Evolutionary conservation across 2,797 vertebrate genomes (phyloP).

Genomic region (Gastrophryne carolinensis): DNA sequence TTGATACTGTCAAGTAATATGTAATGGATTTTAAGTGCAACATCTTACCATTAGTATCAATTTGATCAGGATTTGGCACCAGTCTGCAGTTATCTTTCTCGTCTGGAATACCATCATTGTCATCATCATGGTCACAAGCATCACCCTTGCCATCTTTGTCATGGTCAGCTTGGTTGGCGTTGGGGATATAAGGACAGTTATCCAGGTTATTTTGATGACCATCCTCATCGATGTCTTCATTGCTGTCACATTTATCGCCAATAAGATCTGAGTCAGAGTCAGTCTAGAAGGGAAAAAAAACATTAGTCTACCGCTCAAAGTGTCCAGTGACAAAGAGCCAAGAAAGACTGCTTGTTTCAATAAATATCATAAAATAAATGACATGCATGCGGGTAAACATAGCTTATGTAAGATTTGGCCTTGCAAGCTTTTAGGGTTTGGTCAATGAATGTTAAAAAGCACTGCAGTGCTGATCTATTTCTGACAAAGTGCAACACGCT

Average conservation of each 20-base stretch:
- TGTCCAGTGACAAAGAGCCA: not conserved
- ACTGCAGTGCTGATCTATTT: slow-evolving; percentile 3
- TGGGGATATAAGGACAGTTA: slow-evolving; percentile 96
- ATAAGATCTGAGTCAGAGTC: slow-evolving; percentile 93
- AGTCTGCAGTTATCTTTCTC: slow-evolving; percentile 95
- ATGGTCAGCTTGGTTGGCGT: slow-evolving; percentile 96
- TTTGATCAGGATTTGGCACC: slow-evolving; percentile 89
- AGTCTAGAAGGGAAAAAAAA: slow-evolving; percentile 65
- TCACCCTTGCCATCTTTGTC: slow-evolving; percentile 98
- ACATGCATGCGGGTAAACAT: not conserved
- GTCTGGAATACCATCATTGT: slow-evolving; percentile 94
- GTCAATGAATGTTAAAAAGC: not conserved
- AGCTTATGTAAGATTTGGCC: not conserved
- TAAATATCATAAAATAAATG: not conserved
- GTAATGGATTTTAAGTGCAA: too few species aligned
- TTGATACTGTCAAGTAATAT: too few species aligned
- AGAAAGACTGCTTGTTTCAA: not conserved
- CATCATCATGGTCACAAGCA: slow-evolving; percentile 95
- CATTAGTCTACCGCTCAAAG: not conserved
- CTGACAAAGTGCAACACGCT: too few species aligned
- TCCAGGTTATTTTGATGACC: slow-evolving; percentile 98
- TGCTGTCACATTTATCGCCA: slow-evolving; percentile 94
- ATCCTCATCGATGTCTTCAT: slow-evolving; percentile 97
- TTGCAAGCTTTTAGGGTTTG: not conserved
- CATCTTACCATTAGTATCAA: slow-evolving; percentile 90